Conservation (phyloP, 2,797 vertebrate species). For the Danio albolineatus region DNA sequence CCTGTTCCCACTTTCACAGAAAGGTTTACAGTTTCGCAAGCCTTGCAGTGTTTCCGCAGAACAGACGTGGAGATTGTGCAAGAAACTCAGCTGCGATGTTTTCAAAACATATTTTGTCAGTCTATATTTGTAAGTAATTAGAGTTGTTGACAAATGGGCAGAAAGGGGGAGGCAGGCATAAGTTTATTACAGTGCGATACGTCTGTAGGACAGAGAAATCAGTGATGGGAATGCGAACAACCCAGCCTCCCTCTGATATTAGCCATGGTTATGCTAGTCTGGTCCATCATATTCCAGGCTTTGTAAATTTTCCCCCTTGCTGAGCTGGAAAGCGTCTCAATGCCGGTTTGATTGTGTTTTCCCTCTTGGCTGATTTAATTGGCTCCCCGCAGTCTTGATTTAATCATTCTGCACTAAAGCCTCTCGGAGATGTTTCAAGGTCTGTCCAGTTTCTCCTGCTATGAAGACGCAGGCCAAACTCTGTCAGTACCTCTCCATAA, state of each 20-base stretch:
- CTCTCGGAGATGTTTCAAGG: conserved; percentile 20
- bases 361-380: conserved; percentile 28
- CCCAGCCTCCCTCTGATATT: conserved; percentile 1
- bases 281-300: conserved; percentile 15
- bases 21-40: conserved; percentile 73
- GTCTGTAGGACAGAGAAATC: conserved; percentile 21
- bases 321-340: conserved; percentile 9
- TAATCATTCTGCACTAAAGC: conserved; percentile 24
- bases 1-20: conserved; percentile 65
- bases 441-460: conserved; percentile 19
- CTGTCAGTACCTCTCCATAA: not conserved
- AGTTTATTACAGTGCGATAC: conserved; percentile 24
- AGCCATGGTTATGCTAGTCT: conserved; percentile 3
- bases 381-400: conserved; percentile 20
- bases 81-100: conserved; percentile 16
- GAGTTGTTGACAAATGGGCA: conserved; percentile 28
- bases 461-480: not conserved
- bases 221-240: not conserved
- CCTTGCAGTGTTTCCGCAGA: conserved; percentile 71
- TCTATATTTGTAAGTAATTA: conserved; percentile 37
- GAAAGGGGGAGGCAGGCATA: conserved; percentile 5
- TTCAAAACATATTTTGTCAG: not conserved
- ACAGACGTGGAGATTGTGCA: conserved; percentile 71
- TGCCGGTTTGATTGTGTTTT: conserved; percentile 25
- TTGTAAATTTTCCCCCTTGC: conserved; percentile 10